Percentiles rank a stretch among this genome's conserved stretches.
Evolutionary conservation across 2,888 invertebrate genomes (phyloP).

Genomic region (Ligdia adustata): DNA sequence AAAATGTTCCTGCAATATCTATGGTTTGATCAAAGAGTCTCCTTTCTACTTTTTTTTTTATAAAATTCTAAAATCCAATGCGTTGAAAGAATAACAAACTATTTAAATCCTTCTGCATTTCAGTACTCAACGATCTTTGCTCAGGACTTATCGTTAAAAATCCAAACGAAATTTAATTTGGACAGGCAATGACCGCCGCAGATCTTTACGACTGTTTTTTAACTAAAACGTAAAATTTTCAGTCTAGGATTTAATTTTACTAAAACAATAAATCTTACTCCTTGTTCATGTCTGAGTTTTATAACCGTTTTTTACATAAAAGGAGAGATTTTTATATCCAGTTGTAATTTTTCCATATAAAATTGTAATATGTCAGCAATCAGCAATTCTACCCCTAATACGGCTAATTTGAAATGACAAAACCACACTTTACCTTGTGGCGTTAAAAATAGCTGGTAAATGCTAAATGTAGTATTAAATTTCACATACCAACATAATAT

Average conservation of each 20-base stretch:
- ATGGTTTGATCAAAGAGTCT: no score
- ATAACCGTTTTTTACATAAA: background rate
- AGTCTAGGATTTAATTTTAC: background rate
- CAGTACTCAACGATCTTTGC: constrained; percentile 31
- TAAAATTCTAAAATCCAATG: background rate
- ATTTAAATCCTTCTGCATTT: constrained; percentile 10
- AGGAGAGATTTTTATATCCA: no score
- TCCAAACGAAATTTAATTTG: constrained; percentile 27
- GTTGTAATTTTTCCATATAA: no score
- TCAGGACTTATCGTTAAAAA: constrained; percentile 25
- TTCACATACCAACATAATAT: no score
- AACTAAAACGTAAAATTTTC: background rate
- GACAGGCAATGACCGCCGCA: constrained; percentile 24
- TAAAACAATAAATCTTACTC: background rate
- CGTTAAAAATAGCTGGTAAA: no score
- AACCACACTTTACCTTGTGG: no score
- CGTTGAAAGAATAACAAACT: constrained; percentile 8
- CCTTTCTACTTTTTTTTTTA: no score
- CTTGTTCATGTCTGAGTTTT: background rate
- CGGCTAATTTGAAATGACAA: no score
- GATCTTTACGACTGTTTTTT: constrained; percentile 9
- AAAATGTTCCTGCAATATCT: no score
- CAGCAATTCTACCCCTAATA: no score
- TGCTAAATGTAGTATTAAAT: no score
- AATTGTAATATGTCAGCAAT: no score